Evolutionary conservation across 2,797 vertebrate genomes (phyloP).

Genomic region (Leptoclinus maculatus): DNA sequence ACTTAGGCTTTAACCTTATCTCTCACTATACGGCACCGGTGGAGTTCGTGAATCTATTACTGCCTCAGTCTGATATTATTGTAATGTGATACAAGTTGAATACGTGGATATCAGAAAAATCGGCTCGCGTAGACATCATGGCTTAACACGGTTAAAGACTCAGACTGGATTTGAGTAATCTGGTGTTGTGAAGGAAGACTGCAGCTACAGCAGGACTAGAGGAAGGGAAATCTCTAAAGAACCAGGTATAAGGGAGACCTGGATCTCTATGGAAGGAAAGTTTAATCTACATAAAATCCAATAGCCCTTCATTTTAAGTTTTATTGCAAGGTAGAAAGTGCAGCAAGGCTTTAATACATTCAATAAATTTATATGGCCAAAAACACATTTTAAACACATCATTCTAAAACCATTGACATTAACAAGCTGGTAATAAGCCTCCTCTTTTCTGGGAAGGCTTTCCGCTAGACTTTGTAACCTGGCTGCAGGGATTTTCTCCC

Average conservation of each 20-base stretch:
- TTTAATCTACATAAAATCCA: constrained; percentile 17
- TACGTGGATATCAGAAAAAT: constrained; percentile 37
- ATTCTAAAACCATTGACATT: neutral
- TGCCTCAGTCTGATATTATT: constrained; percentile 35
- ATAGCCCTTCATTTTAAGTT: neutral
- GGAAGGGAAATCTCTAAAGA: constrained; percentile 4
- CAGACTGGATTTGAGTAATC: constrained; percentile 44
- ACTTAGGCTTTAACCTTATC: constrained; percentile 46
- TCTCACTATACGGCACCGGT: neutral
- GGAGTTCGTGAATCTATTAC: constrained; percentile 44
- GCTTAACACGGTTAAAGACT: constrained; percentile 40
- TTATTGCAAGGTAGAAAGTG: neutral
- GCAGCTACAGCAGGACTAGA: neutral
- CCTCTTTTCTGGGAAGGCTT: constrained; percentile 3
- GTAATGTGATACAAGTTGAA: constrained; percentile 50
- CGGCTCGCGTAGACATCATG: constrained; percentile 19
- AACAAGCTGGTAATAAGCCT: neutral
- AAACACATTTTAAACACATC: neutral
- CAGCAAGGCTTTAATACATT: fast-evolving
- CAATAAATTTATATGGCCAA: neutral
- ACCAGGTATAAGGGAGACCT: neutral
- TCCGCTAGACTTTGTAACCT: neutral
- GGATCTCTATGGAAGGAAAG: neutral
- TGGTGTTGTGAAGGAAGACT: constrained; percentile 10
- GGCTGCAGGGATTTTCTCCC: constrained; percentile 27